A percentile compares a stretch with the other conserved stretches of the same genome.
Evolutionary conservation across 2,113 vertebrate genomes (phyloP).

Genomic region (Axis porcinus): DNA sequence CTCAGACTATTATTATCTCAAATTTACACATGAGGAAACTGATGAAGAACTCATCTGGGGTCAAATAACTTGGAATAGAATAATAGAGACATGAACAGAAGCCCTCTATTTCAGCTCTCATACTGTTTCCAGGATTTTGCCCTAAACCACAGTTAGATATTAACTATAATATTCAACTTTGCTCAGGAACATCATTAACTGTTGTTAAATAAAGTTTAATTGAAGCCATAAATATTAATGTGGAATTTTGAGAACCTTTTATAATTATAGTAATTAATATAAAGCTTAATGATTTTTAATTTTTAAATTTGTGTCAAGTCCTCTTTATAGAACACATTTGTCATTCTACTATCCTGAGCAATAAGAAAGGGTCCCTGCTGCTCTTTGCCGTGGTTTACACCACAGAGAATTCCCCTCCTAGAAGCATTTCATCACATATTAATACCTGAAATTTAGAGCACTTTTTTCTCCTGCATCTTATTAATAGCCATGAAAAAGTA

Average conservation of each 20-base stretch:
- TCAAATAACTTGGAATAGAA: background rate
- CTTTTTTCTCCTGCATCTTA: background rate
- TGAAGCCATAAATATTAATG: background rate
- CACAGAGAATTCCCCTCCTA: background rate
- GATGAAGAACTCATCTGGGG: background rate
- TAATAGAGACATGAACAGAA: background rate
- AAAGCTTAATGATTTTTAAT: background rate
- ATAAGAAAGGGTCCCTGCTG: background rate
- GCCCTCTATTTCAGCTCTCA: background rate
- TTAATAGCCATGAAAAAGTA: background rate
- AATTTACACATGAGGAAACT: background rate
- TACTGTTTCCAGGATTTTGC: background rate
- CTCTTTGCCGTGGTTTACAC: background rate
- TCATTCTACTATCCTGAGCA: background rate
- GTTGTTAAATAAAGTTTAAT: constrained; percentile 34
- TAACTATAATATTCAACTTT: background rate
- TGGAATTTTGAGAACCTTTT: background rate
- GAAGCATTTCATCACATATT: background rate
- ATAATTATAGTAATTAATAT: constrained; percentile 25
- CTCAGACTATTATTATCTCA: constrained; percentile 1
- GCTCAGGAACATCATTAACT: background rate
- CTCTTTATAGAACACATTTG: background rate
- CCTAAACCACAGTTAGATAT: background rate
- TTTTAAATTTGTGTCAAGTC: background rate
- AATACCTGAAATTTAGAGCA: background rate